A percentile compares a stretch with the other conserved stretches of the same genome.
Conservation (phyloP, 2,113 vertebrate genomes). For the Salvator merianae region DNA sequence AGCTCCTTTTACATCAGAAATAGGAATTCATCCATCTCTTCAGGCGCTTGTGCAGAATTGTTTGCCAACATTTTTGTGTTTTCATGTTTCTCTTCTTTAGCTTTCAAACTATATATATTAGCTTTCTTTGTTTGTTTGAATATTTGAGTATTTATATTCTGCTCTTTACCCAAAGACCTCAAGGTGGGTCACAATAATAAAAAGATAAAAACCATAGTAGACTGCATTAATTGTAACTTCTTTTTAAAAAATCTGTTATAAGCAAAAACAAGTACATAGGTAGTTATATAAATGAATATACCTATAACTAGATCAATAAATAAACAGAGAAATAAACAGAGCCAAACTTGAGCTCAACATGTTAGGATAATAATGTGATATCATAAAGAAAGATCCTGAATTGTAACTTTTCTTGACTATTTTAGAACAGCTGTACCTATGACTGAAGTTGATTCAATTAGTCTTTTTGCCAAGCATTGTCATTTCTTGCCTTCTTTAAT, state of each 20-base stretch:
- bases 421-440: neutral
- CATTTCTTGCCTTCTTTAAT: neutral
- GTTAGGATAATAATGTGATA: too few species aligned
- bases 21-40: constrained; percentile 25
- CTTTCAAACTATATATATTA: neutral
- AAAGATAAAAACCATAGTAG: neutral
- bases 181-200: too few species aligned
- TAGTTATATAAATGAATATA: too few species aligned
- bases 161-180: too few species aligned
- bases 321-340: too few species aligned
- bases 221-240: neutral
- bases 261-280: too few species aligned
- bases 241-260: neutral
- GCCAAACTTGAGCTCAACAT: too few species aligned
- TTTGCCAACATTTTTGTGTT: neutral
- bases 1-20: constrained; percentile 6
- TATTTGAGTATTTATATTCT: too few species aligned
- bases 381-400: too few species aligned
- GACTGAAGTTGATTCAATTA: neutral
- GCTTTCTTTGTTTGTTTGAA: too few species aligned
- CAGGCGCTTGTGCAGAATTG: neutral
- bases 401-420: neutral
- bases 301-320: too few species aligned
- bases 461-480: neutral
- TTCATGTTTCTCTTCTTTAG: neutral